These are phyloP conservation scores for Elephantulus edwardii DNA, from an alignment of 2,113 vertebrate species.

Conservation along the genomic window DNA sequence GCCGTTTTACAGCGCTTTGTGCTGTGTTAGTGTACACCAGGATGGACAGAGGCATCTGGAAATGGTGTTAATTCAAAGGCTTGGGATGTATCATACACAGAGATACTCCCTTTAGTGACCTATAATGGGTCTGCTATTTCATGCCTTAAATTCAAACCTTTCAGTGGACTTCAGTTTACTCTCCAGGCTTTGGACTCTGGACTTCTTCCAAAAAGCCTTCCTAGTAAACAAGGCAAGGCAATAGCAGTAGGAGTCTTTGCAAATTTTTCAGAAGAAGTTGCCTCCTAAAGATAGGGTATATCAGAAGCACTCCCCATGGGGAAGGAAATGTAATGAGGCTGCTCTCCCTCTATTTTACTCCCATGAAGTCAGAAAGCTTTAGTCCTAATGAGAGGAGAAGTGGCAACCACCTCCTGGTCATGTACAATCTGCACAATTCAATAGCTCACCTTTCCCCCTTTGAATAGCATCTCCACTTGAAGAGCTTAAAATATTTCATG, in stretches of 20 bases:
- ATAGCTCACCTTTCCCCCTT: neutral
- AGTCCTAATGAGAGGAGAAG: neutral
- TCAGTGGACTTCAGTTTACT: neutral
- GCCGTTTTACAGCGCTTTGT: neutral
- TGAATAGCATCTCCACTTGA: conserved; percentile 16
- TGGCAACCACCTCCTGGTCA: neutral
- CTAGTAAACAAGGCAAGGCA: neutral
- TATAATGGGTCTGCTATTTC: neutral
- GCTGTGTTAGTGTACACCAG: neutral
- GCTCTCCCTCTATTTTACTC: too few relatives aligned
- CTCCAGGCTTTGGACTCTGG: neutral
- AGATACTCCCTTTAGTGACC: neutral
- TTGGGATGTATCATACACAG: neutral
- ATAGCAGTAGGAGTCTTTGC: neutral
- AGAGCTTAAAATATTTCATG: conserved; percentile 12
- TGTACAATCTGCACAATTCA: neutral
- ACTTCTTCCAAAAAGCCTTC: conserved; percentile 18
- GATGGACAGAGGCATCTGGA: neutral
- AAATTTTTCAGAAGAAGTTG: neutral
- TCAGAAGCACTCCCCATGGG: neutral
- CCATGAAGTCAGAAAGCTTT: neutral
- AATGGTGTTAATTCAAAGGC: neutral
- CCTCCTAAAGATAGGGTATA: neutral
- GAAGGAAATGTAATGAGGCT: neutral
- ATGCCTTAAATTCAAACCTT: conserved; percentile 30